A percentile compares a stretch with the other conserved stretches of the same genome.
Conservation (phyloP, 2,113 vertebrate species). For the Psittacara wagleri region DNA sequence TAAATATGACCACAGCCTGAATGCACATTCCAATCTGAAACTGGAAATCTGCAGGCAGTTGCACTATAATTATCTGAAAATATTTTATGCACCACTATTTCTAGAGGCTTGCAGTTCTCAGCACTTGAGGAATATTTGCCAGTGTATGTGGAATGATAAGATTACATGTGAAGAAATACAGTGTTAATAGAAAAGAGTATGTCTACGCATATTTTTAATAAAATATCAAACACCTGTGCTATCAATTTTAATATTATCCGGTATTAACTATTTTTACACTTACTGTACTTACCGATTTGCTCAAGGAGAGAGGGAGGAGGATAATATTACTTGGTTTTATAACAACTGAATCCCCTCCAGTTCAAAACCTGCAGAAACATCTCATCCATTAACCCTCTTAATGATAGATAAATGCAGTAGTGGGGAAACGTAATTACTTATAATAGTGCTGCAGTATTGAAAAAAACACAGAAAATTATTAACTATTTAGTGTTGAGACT, state of each 20-base stretch:
- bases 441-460: not conserved
- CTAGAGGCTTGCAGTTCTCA: not conserved
- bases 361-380: not conserved
- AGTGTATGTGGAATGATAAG: not conserved
- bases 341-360: not conserved
- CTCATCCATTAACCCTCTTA: not conserved
- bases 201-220: not conserved
- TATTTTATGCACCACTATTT: not conserved
- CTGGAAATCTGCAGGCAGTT: not conserved
- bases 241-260: not conserved
- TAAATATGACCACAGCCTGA: constrained; percentile 18
- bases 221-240: not conserved
- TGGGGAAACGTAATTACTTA: not conserved
- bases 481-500: not conserved
- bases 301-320: not conserved
- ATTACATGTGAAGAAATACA: not conserved
- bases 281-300: not conserved
- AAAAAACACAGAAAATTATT: not conserved
- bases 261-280: not conserved
- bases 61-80: not conserved
- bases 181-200: not conserved
- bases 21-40: not conserved
- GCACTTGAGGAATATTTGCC: not conserved
- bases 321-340: not conserved
- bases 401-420: not conserved